phyloP scores from a whole-genome alignment of 2,888 invertebrate genomes.

The Ophion costatus region DNA sequence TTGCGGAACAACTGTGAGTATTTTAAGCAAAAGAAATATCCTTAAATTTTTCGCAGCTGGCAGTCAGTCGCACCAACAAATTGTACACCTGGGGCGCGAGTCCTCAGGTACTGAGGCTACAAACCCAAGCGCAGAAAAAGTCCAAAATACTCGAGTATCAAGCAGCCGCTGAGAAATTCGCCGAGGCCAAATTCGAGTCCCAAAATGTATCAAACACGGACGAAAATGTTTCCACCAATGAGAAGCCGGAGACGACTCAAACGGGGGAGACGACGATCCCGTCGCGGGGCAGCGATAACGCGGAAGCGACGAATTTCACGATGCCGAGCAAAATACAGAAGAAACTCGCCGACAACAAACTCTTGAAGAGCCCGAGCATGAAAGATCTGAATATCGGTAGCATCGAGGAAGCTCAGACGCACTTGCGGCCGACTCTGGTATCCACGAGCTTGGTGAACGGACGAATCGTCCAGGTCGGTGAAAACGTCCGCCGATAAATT shows the following conservation, averaged over 20 bases:
- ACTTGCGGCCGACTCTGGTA: slow-evolving; percentile 87
- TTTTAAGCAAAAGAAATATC: background rate
- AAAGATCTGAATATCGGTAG: slow-evolving; percentile 68
- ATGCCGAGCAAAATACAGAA: slow-evolving; percentile 58
- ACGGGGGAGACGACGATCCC: slow-evolving; percentile 24
- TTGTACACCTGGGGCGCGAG: slow-evolving; percentile 92
- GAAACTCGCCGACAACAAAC: slow-evolving; percentile 53
- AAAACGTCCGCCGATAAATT: background rate
- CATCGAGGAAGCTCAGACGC: slow-evolving; percentile 80
- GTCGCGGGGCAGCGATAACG: slow-evolving; percentile 58
- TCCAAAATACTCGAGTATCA: slow-evolving; percentile 85
- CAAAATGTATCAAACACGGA: slow-evolving; percentile 33
- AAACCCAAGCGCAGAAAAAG: slow-evolving; percentile 87
- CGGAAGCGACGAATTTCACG: slow-evolving; percentile 19
- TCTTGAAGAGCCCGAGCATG: slow-evolving; percentile 64
- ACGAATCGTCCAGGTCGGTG: slow-evolving; percentile 86
- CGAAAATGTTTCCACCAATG: slow-evolving; percentile 13
- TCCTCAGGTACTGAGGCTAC: slow-evolving; percentile 89
- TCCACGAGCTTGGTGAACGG: slow-evolving; percentile 87
- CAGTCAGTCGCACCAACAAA: slow-evolving; percentile 87
- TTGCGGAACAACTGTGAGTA: background rate
- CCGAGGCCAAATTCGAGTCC: slow-evolving; percentile 62
- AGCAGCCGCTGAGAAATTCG: slow-evolving; percentile 81
- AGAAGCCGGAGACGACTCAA: slow-evolving; percentile 4
- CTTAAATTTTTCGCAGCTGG: slow-evolving; percentile 85